These are phyloP conservation scores for Cheilosia scutellata DNA, from an alignment of 2,888 invertebrate species.

Conservation along the genomic window DNA sequence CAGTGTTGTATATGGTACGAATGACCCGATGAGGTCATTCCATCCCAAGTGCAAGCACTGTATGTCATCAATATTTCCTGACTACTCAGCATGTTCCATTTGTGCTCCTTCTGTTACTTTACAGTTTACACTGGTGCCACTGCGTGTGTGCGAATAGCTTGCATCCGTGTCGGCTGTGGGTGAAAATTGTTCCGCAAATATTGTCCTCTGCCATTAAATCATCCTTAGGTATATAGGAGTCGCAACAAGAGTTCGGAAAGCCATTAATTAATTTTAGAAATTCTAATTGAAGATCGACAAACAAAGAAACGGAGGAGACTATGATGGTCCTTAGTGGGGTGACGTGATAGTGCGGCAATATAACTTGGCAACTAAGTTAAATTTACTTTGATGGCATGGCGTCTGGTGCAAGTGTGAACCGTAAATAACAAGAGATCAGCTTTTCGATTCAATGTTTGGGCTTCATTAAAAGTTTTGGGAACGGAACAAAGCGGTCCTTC, in stretches of 20 bases:
- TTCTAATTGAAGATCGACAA: conserved; percentile 26
- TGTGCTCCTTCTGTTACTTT: background rate
- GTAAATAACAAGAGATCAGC: background rate
- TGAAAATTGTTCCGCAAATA: conserved; percentile 36
- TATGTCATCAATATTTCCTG: conserved; percentile 39
- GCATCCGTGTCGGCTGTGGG: background rate
- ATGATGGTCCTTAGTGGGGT: conserved; percentile 13
- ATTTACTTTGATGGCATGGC: too few relatives aligned
- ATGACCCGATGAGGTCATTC: conserved; percentile 36
- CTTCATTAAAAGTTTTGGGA: background rate
- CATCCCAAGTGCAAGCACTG: conserved; percentile 8
- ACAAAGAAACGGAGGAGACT: conserved; percentile 18
- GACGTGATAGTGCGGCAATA: too few relatives aligned
- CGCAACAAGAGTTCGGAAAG: conserved; percentile 34
- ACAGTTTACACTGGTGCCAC: too few relatives aligned
- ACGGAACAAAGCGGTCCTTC: too few relatives aligned
- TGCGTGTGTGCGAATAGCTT: background rate
- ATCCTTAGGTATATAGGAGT: background rate
- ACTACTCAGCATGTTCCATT: background rate
- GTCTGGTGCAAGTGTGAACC: background rate
- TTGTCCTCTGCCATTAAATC: conserved; percentile 32
- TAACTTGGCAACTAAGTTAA: too few relatives aligned
- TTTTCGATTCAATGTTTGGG: background rate
- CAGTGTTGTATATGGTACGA: conserved; percentile 6
- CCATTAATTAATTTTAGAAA: conserved; percentile 66